Evolutionary conservation across 2,797 vertebrate species (phyloP).

Genomic region (Aselliscus stoliczkanus): DNA sequence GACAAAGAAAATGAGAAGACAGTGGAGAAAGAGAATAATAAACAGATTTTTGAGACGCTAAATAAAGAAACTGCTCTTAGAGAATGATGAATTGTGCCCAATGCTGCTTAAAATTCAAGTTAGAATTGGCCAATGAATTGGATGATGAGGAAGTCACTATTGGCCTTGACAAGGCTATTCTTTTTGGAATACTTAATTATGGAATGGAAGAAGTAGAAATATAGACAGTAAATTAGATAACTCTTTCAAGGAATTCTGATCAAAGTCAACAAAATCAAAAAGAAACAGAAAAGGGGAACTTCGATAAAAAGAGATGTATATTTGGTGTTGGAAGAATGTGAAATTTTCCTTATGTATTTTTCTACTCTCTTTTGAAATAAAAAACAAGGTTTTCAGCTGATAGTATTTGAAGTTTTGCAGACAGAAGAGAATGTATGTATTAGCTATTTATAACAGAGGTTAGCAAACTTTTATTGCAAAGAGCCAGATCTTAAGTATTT

Average conservation of each 20-base stretch:
- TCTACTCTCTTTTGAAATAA: neutral
- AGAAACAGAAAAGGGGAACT: neutral
- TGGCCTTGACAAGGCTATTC: neutral
- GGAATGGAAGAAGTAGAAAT: neutral
- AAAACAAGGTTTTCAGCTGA: neutral
- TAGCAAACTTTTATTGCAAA: neutral
- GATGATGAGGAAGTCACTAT: neutral
- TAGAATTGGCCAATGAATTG: neutral
- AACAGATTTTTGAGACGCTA: neutral
- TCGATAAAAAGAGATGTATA: neutral
- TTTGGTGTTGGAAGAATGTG: neutral
- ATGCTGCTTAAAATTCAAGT: neutral
- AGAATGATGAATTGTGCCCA: neutral
- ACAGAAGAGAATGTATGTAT: neutral
- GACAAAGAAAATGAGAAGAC: neutral
- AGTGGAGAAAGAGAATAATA: neutral
- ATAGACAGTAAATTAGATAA: neutral
- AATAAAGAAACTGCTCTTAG: neutral
- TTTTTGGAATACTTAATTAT: neutral
- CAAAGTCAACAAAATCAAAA: neutral
- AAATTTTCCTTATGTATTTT: neutral
- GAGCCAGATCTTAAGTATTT: neutral
- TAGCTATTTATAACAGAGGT: neutral
- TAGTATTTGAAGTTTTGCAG: neutral
- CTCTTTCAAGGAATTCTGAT: neutral